Evolutionary conservation across 1,140 invertebrate genomes (phyloP), one percentile per base, ranked within the genome.

Genomic region (Pseudobourletiella spinata): DNA sequence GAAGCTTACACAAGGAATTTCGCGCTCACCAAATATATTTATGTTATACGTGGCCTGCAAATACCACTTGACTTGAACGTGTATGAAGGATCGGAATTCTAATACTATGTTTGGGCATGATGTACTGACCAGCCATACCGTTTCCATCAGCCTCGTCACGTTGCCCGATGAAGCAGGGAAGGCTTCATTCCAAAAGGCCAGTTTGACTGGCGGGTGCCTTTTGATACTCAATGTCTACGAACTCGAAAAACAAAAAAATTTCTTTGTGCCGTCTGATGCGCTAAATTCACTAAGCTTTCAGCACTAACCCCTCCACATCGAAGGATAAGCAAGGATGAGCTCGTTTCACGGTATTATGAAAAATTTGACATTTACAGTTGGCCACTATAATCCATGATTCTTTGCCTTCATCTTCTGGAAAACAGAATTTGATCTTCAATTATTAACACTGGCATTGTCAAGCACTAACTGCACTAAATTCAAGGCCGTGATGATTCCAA

Each of bases 241-340:
- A 48, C 4, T 59, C 57, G 16, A 24, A 59, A 29, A 59, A 30
- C 48, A 30, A 8, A 73, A 64, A 43, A 61, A 50, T 24, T 68
- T 66, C 39, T 65, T 68, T 60, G 67, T 43, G 24, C 70, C 66
- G n/a, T 66, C 71, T 43, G 73, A 73, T 61, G 71, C 71, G 30
- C 65, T 69, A 48, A 73, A 73, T 63, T 71, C 67, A n/a, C 68
- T 67, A 73, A 32, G 73, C 64, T 65, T 73, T 73, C 2, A 65
- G 26, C 39, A 70, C 66, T 24, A 72, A 58, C 4, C 43, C 50
- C 51, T 73, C 66, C 18, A 71, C 26, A 46, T 72, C 70, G 61
- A 74, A 56, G 46, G 70, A 71, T 24, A 74, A 63, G 1, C 25
- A 55, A 67, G 74, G 67, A 50, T 59, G 63, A 43, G 71, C 66